Evolutionary conservation across 2,888 invertebrate species (phyloP), one percentile per base, ranked within the genome.

Genomic region (Heliothis peltigera): DNA sequence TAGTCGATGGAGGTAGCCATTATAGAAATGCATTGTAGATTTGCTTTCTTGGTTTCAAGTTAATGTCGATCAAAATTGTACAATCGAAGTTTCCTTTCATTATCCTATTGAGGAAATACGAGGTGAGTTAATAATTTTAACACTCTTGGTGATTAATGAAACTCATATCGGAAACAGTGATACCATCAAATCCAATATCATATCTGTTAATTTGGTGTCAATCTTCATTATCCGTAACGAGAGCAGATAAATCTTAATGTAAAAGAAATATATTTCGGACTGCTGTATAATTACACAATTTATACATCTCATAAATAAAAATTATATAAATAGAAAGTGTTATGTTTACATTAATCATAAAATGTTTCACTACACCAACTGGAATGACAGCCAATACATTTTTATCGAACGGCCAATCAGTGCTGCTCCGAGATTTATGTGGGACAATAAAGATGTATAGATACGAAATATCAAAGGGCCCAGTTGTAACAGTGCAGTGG

Each of bases 401-500:
- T 82, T 83, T 82, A 86, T 87, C 84, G 64, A 52, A 47, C 67
- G 48, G 39, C 69, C 70, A 83, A 84, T 83, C 85, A 77, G 70
- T 53, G 73, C 82, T 81, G 72, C 68, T 75, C 68, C 66, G 56
- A 87, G 85, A 90, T 89, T 89, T 88, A 89, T 86, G 77, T 70
- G 64, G 77, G 70, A 80, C 83, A 84, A 86, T 88, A 84, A 86
- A 88, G 84, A 85, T 86, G 82, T 87, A 80, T 55, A 77, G 78
- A 87, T 85, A 86, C 85, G 84, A 83, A 87, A 86, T 89, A 86
- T 87, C 83, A 81, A 80, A 83, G 81, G 81, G 80, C 77, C 79
- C 68, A 63, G 64, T 65, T 54, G 72, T 74, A 72, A 51, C 70
- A 70, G 62, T 70, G 60, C 56, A 51, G 44, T 53, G 51, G 58